phyloP scores from a whole-genome alignment of 2,113 vertebrate species.

The Mesoclemmys tuberculata region DNA sequence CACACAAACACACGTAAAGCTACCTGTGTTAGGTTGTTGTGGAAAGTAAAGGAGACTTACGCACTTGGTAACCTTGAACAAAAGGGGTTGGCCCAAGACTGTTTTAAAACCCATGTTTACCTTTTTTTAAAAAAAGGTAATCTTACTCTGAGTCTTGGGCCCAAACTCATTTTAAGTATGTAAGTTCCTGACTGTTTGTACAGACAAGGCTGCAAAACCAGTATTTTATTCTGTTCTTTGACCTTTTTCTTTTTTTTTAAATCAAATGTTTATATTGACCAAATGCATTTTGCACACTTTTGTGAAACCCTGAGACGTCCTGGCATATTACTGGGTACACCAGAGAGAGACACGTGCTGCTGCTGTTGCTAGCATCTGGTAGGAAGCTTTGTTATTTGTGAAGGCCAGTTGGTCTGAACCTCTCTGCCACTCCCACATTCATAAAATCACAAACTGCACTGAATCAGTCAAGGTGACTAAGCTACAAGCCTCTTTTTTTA shows the following conservation, averaged over 20 bases:
- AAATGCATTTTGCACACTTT: constrained; percentile 98
- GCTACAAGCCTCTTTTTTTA: constrained; percentile 68
- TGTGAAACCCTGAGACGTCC: constrained; percentile 89
- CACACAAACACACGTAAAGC: constrained; percentile 44
- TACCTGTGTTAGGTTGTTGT: constrained; percentile 46
- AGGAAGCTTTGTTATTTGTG: constrained; percentile 66
- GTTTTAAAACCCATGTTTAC: constrained; percentile 79
- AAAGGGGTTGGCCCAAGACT: constrained; percentile 83
- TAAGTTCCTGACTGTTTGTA: constrained; percentile 82
- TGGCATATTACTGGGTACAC: constrained; percentile 87
- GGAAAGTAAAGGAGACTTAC: constrained; percentile 71
- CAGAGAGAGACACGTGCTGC: constrained; percentile 75
- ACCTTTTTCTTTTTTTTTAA: constrained; percentile 69
- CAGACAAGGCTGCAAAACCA: constrained; percentile 82
- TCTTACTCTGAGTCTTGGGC: constrained; percentile 83
- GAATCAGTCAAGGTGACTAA: constrained; percentile 62
- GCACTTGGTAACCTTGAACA: constrained; percentile 79
- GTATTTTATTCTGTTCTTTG: constrained; percentile 82
- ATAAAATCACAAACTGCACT: constrained; percentile 77
- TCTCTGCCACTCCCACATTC: constrained; percentile 77
- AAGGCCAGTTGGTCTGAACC: constrained; percentile 60
- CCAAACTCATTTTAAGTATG: constrained; percentile 79
- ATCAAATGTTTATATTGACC: constrained; percentile 89
- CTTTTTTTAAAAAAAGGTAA: constrained; percentile 76
- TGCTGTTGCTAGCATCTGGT: constrained; percentile 75